These are phyloP conservation scores for Noctuana brunneofusca DNA, from an alignment of 2,888 invertebrate species.

Conservation along the genomic window DNA sequence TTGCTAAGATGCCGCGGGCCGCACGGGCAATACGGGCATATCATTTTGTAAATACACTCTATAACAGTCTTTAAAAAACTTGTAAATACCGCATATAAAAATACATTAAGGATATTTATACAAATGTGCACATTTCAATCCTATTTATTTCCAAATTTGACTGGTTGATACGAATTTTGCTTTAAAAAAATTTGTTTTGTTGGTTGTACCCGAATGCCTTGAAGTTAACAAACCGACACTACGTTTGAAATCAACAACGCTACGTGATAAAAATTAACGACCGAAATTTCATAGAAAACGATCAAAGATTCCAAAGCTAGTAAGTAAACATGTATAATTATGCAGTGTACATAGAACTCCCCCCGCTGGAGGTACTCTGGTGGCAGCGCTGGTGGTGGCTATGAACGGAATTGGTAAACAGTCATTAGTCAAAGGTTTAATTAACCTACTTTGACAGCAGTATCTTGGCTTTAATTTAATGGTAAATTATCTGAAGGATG, in stretches of 20 bases:
- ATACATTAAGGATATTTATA: too few species aligned
- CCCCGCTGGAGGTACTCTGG: not conserved
- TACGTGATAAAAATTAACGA: not conserved
- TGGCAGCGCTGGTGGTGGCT: not conserved
- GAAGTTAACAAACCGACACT: not conserved
- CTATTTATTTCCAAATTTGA: too few species aligned
- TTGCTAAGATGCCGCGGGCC: not conserved
- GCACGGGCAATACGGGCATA: not conserved
- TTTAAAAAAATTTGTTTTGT: not conserved
- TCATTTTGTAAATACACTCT: not conserved
- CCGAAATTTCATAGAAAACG: not conserved
- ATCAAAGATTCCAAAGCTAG: not conserved
- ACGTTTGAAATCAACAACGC: not conserved
- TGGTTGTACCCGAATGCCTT: not conserved
- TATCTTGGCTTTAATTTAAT: not conserved
- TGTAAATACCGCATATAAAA: too few species aligned
- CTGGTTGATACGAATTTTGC: not conserved
- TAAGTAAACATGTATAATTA: slow-evolving; percentile 7
- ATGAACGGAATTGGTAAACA: slow-evolving; percentile 15
- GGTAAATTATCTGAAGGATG: not conserved
- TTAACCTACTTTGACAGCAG: slow-evolving; percentile 5
- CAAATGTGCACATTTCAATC: too few species aligned
- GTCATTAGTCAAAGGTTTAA: slow-evolving; percentile 10
- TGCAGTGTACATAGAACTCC: not conserved
- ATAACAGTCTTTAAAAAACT: not conserved